These are phyloP conservation scores for Phylloscopus trochilus DNA, from an alignment of 2,113 vertebrate species.

Conservation along the genomic window DNA sequence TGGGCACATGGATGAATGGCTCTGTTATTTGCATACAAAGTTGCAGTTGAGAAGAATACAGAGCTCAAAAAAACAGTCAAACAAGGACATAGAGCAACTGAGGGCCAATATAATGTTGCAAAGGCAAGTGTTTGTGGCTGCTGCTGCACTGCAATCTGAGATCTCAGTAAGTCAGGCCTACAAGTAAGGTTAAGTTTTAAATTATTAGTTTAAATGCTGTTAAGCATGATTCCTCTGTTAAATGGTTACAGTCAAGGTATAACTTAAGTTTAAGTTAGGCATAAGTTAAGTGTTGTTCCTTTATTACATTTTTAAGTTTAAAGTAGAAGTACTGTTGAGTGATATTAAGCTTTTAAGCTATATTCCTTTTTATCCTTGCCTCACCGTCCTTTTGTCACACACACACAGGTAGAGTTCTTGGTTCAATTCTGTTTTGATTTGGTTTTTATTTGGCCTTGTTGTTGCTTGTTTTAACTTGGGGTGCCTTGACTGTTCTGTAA, in stretches of 20 bases:
- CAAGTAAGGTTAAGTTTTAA: neutral
- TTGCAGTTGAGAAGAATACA: neutral
- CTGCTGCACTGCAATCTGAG: neutral
- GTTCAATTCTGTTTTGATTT: neutral
- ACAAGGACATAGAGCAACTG: neutral
- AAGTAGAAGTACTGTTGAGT: neutral
- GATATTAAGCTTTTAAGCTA: neutral
- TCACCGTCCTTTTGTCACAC: neutral
- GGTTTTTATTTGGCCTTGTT: neutral
- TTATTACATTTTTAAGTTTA: neutral
- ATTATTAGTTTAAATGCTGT: neutral
- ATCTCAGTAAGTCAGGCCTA: neutral
- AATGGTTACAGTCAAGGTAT: neutral
- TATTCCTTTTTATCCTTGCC: neutral
- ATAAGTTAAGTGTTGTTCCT: neutral
- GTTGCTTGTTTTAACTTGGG: neutral
- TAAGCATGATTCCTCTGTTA: neutral
- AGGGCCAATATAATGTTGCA: neutral
- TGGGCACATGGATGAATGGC: accelerated
- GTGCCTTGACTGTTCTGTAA: neutral
- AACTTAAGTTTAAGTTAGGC: neutral
- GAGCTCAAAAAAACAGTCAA: neutral
- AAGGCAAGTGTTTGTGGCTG: neutral
- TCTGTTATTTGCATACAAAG: neutral
- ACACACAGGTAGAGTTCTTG: neutral